Evolutionary conservation across 2,888 invertebrate genomes (phyloP), one percentile per base, ranked within the genome.

Genomic region (Steinernema scapterisci): DNA sequence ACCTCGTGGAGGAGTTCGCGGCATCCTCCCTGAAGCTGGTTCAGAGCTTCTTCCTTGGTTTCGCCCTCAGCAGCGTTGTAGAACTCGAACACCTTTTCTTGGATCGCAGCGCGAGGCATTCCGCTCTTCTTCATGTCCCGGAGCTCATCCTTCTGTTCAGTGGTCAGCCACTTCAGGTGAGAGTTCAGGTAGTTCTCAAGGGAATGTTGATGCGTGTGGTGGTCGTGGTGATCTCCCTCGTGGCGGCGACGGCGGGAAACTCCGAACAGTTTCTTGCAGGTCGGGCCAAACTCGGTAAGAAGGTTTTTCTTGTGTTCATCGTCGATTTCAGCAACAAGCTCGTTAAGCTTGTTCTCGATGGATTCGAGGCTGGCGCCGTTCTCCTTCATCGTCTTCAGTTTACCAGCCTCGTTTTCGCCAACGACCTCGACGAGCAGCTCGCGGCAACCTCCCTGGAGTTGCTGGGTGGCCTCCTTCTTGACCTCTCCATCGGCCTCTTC

Each of bases 11-110:
- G 73, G 70, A 77, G 77, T 38, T 81, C 77, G 23, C 76, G 76
- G 74, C 83, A 83, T n/a, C 78, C 83, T 13, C 79, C 80, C 48
- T 79, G 77, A 48, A 85, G 73, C 31, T 80, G 75, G 56, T 77
- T 78, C 13, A 78, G 77, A 0, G 85, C 85, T 19, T 79, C 78
- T 9, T 71, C 76, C 51, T 81, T 79, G 25, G 54, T 74, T 5
- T 83, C 84, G 25, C 84, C 85, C 13, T 75, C 72, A 5, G 82
- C 74, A 13, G 71, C 77, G 21, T 78, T 76, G 71, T 56, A 81
- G 73, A 75, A 81, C 70, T 77, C 72, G n/a, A 74, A 23, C 16
- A 74, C 54, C 19, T 75, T 43, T 6, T 38, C 16, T n/a, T 56
- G 54, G n/a, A 74, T 27, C 2, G 38, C 75, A 1, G 13, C 70